Conservation (phyloP, 1,140 invertebrate species). For the Epicauta chinensis region DNA sequence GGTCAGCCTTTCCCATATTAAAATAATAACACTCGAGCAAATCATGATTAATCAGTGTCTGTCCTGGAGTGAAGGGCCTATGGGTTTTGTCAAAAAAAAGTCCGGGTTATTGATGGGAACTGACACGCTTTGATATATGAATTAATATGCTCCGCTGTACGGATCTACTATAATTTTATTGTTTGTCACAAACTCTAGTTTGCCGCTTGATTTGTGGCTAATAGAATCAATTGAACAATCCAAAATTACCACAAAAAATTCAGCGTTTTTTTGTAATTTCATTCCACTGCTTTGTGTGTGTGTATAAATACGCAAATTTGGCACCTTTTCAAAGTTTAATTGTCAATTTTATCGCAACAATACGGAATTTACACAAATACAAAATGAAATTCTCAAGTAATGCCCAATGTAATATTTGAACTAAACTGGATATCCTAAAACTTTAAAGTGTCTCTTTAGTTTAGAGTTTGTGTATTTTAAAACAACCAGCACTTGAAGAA, state of each 20-base stretch:
- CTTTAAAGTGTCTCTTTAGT: conserved; percentile 14
- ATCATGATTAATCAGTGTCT: conserved; percentile 12
- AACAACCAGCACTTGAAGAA: conserved; percentile 11
- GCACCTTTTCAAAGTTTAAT: no score
- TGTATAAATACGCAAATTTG: no score
- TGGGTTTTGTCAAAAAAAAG: not conserved
- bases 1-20: not conserved
- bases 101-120: conserved; percentile 10
- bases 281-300: no score
- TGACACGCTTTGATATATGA: conserved; percentile 20
- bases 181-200: conserved; percentile 16
- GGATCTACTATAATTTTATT: conserved; percentile 20
- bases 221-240: no score
- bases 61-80: not conserved
- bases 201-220: conserved; percentile 16
- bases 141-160: conserved; percentile 8
- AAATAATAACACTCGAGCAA: conserved; percentile 8
- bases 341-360: no score
- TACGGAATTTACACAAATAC: not conserved
- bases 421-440: conserved; percentile 2
- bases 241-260: no score
- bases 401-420: conserved; percentile 11
- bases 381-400: conserved; percentile 11
- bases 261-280: no score
- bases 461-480: conserved; percentile 13